Evolutionary conservation across 2,888 invertebrate genomes (phyloP).

Genomic region (Thyatira batis): DNA sequence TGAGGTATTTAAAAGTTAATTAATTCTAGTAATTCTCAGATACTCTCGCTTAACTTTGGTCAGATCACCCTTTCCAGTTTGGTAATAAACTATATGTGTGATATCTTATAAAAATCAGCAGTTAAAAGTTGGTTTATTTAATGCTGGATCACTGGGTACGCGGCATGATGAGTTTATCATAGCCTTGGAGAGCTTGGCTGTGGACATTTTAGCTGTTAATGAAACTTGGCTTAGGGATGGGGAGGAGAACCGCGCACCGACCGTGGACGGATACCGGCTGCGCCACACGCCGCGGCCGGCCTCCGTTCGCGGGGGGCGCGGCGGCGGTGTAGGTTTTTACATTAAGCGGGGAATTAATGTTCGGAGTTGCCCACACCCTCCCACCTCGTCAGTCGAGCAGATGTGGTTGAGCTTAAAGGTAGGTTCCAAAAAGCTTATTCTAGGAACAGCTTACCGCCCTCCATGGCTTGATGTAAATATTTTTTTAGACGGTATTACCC

Average conservation of each 20-base stretch:
- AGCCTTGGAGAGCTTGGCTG: slow-evolving; percentile 10
- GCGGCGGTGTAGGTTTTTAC: slow-evolving; percentile 24
- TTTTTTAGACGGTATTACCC: slow-evolving; percentile 12
- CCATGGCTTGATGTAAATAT: slow-evolving; percentile 14
- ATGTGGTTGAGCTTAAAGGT: slow-evolving; percentile 6
- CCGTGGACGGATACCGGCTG: slow-evolving; percentile 22
- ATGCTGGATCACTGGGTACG: slow-evolving; percentile 24
- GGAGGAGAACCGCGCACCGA: slow-evolving; percentile 23
- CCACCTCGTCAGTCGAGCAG: slow-evolving; percentile 5
- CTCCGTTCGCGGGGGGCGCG: slow-evolving; percentile 7
- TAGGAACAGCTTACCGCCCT: slow-evolving; percentile 23
- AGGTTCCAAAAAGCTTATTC: slow-evolving; percentile 8
- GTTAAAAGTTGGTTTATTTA: slow-evolving; percentile 18
- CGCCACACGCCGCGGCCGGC: slow-evolving; percentile 15
- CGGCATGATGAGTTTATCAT: slow-evolving; percentile 20
- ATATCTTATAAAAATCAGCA: background rate
- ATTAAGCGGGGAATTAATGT: slow-evolving; percentile 7
- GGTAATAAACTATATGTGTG: background rate
- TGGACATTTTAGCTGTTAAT: slow-evolving; percentile 27
- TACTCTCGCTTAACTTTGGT: background rate
- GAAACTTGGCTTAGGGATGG: slow-evolving; percentile 28
- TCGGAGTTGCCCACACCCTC: slow-evolving; percentile 1
- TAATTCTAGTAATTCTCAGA: background rate
- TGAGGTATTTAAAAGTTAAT: background rate
- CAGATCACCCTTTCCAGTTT: background rate